Evolutionary conservation across 23 tunicate species (phyloP).

Genomic region (Corella eumyota): DNA sequence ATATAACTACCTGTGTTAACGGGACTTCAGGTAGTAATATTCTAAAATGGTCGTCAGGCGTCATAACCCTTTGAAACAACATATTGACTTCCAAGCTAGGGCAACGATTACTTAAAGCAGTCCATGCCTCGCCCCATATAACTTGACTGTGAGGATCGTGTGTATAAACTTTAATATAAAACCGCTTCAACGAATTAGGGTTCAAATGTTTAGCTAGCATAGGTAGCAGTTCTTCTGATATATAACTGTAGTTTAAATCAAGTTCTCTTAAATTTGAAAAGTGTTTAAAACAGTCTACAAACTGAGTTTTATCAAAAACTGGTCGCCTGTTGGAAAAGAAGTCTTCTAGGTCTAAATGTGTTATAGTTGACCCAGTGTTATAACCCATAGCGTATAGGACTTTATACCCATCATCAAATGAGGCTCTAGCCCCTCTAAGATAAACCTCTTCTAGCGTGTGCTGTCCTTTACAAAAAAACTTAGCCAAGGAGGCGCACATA

Average conservation of each 20-base stretch:
- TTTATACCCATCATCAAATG: constrained; percentile 72
- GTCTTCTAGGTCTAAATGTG: constrained; percentile 56
- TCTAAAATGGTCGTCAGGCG: constrained; percentile 71
- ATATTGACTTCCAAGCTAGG: constrained; percentile 51
- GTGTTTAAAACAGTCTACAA: constrained; percentile 65
- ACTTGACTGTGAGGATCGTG: constrained; percentile 77
- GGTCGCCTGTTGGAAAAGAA: constrained; percentile 53
- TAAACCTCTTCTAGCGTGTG: constrained; percentile 53
- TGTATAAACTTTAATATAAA: constrained; percentile 57
- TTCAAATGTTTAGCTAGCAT: constrained; percentile 26
- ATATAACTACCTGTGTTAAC: constrained; percentile 39
- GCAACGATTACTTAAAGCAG: constrained; percentile 31
- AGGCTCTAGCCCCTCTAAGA: constrained; percentile 60
- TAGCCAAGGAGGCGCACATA: constrained; percentile 54
- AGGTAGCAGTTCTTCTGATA: constrained; percentile 66
- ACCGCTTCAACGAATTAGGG: constrained; percentile 31
- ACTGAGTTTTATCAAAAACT: constrained; percentile 45
- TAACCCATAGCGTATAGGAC: constrained; percentile 74
- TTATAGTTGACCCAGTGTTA: constrained; percentile 57
- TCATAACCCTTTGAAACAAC: constrained; percentile 82
- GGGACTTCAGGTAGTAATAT: constrained; percentile 83
- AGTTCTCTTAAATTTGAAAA: constrained; percentile 52
- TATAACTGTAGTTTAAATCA: constrained; percentile 77
- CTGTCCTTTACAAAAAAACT: constrained; percentile 71
- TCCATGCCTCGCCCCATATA: constrained; percentile 71